A percentile compares a stretch with the other conserved stretches of the same genome.
Evolutionary conservation across 92 coral and sea anemone species (phyloP).

Genomic region (Actinernus sp.): DNA sequence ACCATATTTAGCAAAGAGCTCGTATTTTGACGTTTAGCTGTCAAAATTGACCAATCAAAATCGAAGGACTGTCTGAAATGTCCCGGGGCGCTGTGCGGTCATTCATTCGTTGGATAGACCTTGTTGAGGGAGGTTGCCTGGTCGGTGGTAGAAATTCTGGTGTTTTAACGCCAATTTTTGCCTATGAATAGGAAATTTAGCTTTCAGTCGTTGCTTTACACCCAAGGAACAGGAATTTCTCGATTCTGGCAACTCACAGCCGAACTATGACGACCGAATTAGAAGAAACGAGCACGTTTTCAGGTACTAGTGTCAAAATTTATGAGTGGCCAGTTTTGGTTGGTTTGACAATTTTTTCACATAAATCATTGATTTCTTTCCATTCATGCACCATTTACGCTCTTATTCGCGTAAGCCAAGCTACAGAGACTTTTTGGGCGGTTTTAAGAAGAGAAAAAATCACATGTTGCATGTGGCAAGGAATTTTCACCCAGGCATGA

Average conservation of each 20-base stretch:
- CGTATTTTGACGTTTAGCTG: no score
- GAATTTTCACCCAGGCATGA: no score
- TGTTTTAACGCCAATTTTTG: constrained; percentile 5
- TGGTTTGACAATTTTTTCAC: constrained; percentile 6
- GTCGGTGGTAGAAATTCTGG: neutral
- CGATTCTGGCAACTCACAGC: neutral
- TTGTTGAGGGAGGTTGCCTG: neutral
- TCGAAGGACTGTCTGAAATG: constrained; percentile 30
- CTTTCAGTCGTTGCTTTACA: neutral
- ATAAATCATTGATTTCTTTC: neutral
- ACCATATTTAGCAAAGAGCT: no score
- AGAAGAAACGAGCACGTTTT: constrained; percentile 17
- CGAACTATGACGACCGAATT: constrained; percentile 15
- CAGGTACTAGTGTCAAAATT: constrained; percentile 21
- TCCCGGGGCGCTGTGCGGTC: constrained; percentile 49
- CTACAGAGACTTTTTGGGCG: no score
- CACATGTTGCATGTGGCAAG: no score
- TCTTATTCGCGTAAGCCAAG: neutral
- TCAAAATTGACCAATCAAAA: constrained; percentile 34
- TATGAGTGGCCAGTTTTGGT: constrained; percentile 9
- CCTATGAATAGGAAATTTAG: neutral
- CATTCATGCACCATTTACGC: neutral
- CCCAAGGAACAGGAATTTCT: neutral
- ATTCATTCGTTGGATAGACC: constrained; percentile 8
- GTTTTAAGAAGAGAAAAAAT: no score